These are phyloP conservation scores for Gymnocephalus cernua DNA, from an alignment of 2,113 vertebrate genomes.

Conservation along the genomic window DNA sequence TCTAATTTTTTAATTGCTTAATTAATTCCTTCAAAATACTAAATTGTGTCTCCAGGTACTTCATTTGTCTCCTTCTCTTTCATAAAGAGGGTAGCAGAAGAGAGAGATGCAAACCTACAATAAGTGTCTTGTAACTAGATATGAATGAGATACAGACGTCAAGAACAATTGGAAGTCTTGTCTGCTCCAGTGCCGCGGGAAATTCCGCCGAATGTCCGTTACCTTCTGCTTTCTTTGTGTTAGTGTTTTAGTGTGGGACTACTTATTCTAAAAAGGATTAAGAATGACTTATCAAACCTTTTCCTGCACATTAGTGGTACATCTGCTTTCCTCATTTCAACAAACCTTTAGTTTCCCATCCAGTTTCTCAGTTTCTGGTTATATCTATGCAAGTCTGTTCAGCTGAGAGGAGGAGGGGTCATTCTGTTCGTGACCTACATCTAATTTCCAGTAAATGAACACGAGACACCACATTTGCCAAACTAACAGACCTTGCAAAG, in stretches of 20 bases:
- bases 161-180: background rate
- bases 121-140: background rate
- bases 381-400: background rate
- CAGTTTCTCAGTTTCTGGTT: background rate
- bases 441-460: conserved; percentile 36
- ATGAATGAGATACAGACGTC: background rate
- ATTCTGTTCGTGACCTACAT: conserved; percentile 3
- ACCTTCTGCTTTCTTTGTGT: too few species aligned
- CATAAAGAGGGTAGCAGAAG: too few species aligned
- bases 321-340: background rate
- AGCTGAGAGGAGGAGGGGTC: background rate
- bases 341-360: background rate
- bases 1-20: background rate
- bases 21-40: background rate
- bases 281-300: background rate
- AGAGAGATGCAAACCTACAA: too few species aligned
- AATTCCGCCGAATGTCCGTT: too few species aligned
- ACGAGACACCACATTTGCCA: conserved; percentile 14
- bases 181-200: background rate
- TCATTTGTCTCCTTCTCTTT: background rate
- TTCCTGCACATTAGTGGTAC: background rate
- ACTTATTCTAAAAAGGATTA: background rate
- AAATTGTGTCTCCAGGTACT: background rate
- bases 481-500: conserved; percentile 22
- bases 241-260: too few species aligned